Percentiles rank a stretch among this genome's conserved stretches.
These are phyloP conservation scores for Semotilus atromaculatus DNA, from an alignment of 2,797 vertebrate species.

Conservation along the genomic window DNA sequence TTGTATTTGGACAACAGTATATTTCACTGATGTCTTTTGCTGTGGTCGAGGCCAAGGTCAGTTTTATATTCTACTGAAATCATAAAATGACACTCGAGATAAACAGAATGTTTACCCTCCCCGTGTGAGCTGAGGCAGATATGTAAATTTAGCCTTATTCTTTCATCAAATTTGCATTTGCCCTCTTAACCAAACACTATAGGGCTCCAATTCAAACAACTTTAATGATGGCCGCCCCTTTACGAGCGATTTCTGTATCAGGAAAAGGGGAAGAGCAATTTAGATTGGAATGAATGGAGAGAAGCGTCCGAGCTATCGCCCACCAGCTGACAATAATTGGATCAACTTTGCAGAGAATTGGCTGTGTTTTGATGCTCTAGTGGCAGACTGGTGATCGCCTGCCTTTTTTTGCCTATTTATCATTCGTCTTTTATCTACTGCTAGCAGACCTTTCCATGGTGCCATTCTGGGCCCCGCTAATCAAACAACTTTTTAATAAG, in stretches of 20 bases:
- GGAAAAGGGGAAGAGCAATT: slow-evolving; percentile 89
- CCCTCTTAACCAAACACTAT: slow-evolving; percentile 99
- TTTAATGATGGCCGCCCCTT: slow-evolving; percentile 98
- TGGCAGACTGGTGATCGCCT: slow-evolving; percentile 83
- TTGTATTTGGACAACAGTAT: slow-evolving; percentile 89
- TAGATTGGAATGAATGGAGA: slow-evolving; percentile 93
- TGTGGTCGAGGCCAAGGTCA: slow-evolving; percentile 93
- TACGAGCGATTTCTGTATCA: slow-evolving; percentile 95
- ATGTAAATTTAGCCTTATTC: slow-evolving; percentile 99
- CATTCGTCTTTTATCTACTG: slow-evolving; percentile 89
- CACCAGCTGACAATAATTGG: slow-evolving; percentile 91
- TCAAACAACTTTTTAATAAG: slow-evolving; percentile 90
- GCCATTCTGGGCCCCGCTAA: slow-evolving; percentile 82
- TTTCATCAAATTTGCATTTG: slow-evolving; percentile 99
- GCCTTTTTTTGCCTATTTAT: slow-evolving; percentile 80
- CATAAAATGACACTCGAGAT: slow-evolving; percentile 99
- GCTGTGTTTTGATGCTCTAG: slow-evolving; percentile 89
- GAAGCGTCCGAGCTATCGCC: slow-evolving; percentile 83
- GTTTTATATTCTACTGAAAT: slow-evolving; percentile 99
- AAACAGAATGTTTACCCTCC: slow-evolving; percentile 99
- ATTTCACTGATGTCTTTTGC: slow-evolving; percentile 92
- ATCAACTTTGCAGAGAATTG: slow-evolving; percentile 90
- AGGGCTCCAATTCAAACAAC: slow-evolving; percentile 99
- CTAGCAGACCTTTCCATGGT: slow-evolving; percentile 85
- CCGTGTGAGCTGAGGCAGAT: slow-evolving; percentile 99